Evolutionary conservation across 2,888 invertebrate genomes (phyloP).

Genomic region (Drosophila mercatorum): DNA sequence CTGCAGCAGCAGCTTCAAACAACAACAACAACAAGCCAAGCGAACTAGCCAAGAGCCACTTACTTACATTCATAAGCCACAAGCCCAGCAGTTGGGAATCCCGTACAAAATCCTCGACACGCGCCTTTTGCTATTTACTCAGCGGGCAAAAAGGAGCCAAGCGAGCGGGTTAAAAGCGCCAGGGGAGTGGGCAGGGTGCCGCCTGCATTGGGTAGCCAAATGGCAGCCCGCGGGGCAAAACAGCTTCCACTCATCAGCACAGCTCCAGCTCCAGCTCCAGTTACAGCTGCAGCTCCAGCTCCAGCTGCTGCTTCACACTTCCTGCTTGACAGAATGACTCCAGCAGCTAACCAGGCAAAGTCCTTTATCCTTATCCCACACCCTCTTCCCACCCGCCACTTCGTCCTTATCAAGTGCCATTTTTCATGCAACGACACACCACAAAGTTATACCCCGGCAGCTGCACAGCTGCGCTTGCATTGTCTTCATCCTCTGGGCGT

Average conservation of each 20-base stretch:
- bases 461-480: constrained; percentile 27
- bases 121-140: constrained; percentile 79
- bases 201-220: constrained; percentile 53
- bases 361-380: background rate
- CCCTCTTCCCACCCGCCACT: background rate
- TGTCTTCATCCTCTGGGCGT: constrained; percentile 40
- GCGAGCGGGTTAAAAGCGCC: background rate
- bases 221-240: constrained; percentile 63
- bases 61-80: constrained; percentile 78
- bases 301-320: constrained; percentile 67
- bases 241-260: constrained; percentile 44
- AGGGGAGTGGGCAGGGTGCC: background rate
- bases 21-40: constrained; percentile 42
- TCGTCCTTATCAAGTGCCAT: constrained; percentile 74
- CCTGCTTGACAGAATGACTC: constrained; percentile 72
- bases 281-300: constrained; percentile 35
- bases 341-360: constrained; percentile 21
- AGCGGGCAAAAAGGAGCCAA: constrained; percentile 61
- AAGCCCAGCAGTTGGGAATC: constrained; percentile 23
- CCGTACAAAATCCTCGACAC: constrained; percentile 55
- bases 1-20: background rate
- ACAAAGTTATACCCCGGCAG: constrained; percentile 66
- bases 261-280: constrained; percentile 34
- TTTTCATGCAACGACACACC: constrained; percentile 76
- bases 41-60: constrained; percentile 79